Evolutionary conservation across 2,888 invertebrate genomes (phyloP), one percentile per base, ranked within the genome.

Genomic region (Drosophila nr. perissopoda): DNA sequence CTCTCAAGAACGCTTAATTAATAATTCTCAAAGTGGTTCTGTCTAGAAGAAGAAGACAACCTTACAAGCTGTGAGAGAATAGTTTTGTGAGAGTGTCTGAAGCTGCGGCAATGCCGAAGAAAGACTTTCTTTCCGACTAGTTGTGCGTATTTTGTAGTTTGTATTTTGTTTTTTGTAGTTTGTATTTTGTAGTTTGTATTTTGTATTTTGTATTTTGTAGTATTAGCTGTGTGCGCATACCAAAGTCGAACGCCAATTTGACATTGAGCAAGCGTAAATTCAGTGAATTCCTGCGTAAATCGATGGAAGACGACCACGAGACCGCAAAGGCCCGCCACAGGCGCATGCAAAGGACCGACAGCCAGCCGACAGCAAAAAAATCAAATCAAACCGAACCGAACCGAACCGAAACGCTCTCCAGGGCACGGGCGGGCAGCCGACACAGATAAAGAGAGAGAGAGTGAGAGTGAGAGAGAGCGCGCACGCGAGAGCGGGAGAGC

Each of bases 201-300:
- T 40, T 11, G 42, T 42, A 46, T 21, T 21, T 53, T n/a, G 29
- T 29, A 18, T 13, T 18, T 51, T 29, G 40, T 42, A 52, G 56
- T 60, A 54, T 38, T 73, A 48, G 62, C 64, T 68, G 67, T 62
- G 67, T 64, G 66, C 54, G 74, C 87, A 91, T 88, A 91, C 87
- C 87, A 89, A 76, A 80, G 80, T 80, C 82, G 82, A 76, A 80
- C 74, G 85, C 89, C 91, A 82, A 82, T 88, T 91, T 88, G 87
- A 88, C 87, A 88, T 88, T 88, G 87, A 88, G 87, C 81, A 83
- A 83, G 79, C 76, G 90, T 74, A 88, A 89, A 85, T 85, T 76
- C 73, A 74, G 71, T 25, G 66, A 89, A 90, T 86, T 90, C 83
- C 86, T 77, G 76, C 74, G 76, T 80, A 73, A 79, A 78, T 78